phyloP scores from a whole-genome alignment of 2,797 vertebrate species.

The Gadopsis marmoratus region DNA sequence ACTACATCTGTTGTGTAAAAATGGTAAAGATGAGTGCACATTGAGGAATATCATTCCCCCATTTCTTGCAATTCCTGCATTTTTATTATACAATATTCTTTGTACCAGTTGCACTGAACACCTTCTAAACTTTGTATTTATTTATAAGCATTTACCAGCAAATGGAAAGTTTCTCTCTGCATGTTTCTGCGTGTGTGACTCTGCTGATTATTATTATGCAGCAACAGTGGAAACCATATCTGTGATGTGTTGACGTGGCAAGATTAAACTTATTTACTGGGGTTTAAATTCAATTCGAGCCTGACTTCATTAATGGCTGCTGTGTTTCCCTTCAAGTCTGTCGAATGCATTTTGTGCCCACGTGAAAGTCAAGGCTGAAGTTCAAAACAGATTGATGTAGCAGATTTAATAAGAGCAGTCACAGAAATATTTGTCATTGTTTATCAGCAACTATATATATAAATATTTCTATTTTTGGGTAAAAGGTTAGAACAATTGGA shows the following conservation, averaged over 20 bases:
- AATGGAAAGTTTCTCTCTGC: slow-evolving; percentile 30
- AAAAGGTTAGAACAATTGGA: slow-evolving; percentile 11
- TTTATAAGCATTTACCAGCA: slow-evolving; percentile 52
- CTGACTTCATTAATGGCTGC: slow-evolving; percentile 6
- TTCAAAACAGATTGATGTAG: slow-evolving; percentile 37
- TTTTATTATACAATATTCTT: background rate
- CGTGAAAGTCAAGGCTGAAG: slow-evolving; percentile 15
- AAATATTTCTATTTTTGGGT: slow-evolving; percentile 14
- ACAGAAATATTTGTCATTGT: slow-evolving; percentile 24
- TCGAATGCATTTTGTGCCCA: slow-evolving; percentile 25
- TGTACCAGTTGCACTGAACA: slow-evolving; percentile 54
- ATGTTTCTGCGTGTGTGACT: slow-evolving; percentile 9
- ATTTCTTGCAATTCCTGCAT: slow-evolving; percentile 20
- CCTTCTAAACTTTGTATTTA: slow-evolving; percentile 32
- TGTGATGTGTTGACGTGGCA: slow-evolving; percentile 39
- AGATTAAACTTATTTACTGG: slow-evolving; percentile 70
- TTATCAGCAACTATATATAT: background rate
- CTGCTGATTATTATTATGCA: slow-evolving; percentile 22
- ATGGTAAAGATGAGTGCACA: slow-evolving; percentile 4
- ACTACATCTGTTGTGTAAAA: slow-evolving; percentile 1
- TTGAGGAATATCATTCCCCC: background rate
- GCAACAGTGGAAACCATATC: slow-evolving; percentile 17
- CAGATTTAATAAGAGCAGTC: slow-evolving; percentile 17
- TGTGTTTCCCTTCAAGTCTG: slow-evolving; percentile 37
- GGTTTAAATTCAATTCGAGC: background rate